phyloP scores from a whole-genome alignment of 2,888 invertebrate species.

The Lacanobia wlatinum region DNA sequence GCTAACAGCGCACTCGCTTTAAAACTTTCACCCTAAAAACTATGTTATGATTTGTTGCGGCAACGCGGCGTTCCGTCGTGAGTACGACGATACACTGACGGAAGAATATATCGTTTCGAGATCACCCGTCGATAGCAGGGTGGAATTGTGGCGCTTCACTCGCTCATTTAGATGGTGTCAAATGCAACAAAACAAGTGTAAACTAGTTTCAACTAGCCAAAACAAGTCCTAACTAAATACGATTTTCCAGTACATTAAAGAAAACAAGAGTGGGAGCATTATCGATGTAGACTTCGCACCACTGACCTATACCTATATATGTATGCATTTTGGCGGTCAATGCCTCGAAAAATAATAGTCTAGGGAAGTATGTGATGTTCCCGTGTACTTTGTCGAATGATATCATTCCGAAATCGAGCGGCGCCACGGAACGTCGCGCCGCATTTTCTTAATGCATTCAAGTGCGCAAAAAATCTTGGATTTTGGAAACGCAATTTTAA shows the following conservation, averaged over 20 bases:
- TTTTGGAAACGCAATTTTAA: conserved; percentile 12
- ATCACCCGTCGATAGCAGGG: no score
- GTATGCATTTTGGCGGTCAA: conserved; percentile 30
- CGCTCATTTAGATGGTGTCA: no score
- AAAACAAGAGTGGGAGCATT: neutral
- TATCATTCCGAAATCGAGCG: conserved; percentile 16
- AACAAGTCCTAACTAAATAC: neutral
- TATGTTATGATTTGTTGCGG: no score
- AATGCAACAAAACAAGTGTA: neutral
- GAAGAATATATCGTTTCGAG: no score
- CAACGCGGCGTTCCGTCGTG: no score
- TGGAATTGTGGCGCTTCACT: no score
- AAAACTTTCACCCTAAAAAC: no score
- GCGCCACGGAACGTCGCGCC: neutral
- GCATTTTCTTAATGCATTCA: conserved; percentile 16
- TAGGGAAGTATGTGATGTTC: conserved; percentile 4
- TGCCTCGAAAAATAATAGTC: conserved; percentile 1
- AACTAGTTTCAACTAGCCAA: neutral
- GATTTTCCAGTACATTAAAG: neutral
- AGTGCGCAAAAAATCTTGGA: conserved; percentile 32
- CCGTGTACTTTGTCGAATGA: conserved; percentile 1
- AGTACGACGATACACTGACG: no score
- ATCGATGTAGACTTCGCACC: conserved; percentile 20
- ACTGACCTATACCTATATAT: conserved; percentile 22
- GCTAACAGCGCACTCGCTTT: no score